Conservation (phyloP, 2,797 vertebrate species). For the Crenichthys baileyi region DNA sequence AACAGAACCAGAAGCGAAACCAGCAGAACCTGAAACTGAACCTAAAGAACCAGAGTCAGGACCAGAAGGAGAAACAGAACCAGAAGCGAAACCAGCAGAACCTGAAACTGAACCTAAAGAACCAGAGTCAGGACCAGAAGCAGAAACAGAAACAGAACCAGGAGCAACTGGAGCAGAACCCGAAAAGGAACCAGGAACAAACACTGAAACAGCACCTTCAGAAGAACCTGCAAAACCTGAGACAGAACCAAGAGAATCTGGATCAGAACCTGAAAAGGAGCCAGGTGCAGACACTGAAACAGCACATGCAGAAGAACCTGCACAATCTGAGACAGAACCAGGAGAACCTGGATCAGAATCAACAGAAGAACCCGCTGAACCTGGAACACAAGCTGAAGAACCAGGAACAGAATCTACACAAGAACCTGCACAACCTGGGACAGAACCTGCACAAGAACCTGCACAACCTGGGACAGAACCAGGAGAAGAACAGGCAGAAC, state of each 20-base stretch:
- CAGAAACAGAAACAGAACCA: rapidly evolving
- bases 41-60: no score
- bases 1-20: no score
- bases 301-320: rapidly evolving
- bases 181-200: neutral
- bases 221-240: neutral
- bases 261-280: rapidly evolving
- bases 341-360: neutral
- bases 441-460: neutral
- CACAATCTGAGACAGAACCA: neutral
- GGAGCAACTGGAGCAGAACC: rapidly evolving
- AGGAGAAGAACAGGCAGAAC: neutral
- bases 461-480: neutral
- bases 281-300: neutral
- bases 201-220: no score
- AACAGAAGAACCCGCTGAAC: neutral
- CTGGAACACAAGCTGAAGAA: neutral
- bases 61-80: no score
- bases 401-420: neutral
- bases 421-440: neutral
- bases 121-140: neutral
- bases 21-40: no score
- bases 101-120: neutral
- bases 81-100: no score
- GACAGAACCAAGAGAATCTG: neutral